These are phyloP conservation scores for Hypolimnas misippus DNA, from an alignment of 2,888 invertebrate genomes.

Conservation along the genomic window DNA sequence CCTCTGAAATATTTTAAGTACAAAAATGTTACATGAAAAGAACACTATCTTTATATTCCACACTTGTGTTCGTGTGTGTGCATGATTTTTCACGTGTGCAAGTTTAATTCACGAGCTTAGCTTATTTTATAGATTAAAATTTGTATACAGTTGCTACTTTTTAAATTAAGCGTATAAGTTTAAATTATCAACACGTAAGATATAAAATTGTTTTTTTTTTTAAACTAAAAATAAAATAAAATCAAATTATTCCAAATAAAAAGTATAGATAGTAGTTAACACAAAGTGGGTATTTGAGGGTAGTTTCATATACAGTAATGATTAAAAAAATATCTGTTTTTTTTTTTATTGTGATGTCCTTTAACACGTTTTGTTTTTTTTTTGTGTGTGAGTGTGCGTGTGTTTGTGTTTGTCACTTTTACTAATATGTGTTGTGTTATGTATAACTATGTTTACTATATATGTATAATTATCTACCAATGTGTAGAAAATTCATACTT, in stretches of 20 bases:
- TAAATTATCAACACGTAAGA: no score
- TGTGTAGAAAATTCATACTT: neutral
- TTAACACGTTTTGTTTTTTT: slow-evolving; percentile 25
- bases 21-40: slow-evolving; percentile 30
- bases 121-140: neutral
- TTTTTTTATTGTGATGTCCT: slow-evolving; percentile 28
- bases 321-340: neutral
- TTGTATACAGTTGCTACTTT: no score
- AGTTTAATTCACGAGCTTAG: neutral
- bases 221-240: no score
- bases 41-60: slow-evolving; percentile 16
- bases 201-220: no score
- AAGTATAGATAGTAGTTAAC: no score
- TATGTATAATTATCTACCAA: slow-evolving; percentile 14
- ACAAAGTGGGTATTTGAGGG: neutral
- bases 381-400: slow-evolving; percentile 27
- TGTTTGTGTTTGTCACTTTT: slow-evolving; percentile 33
- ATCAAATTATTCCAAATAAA: no score
- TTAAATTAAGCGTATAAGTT: neutral
- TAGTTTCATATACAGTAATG: neutral
- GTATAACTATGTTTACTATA: slow-evolving; percentile 2
- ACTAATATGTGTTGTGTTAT: slow-evolving; percentile 31
- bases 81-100: slow-evolving; percentile 36
- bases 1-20: no score
- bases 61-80: slow-evolving; percentile 43